These are phyloP conservation scores for Larimichthys polyactis DNA, from an alignment of 2,113 vertebrate species.

Conservation along the genomic window DNA sequence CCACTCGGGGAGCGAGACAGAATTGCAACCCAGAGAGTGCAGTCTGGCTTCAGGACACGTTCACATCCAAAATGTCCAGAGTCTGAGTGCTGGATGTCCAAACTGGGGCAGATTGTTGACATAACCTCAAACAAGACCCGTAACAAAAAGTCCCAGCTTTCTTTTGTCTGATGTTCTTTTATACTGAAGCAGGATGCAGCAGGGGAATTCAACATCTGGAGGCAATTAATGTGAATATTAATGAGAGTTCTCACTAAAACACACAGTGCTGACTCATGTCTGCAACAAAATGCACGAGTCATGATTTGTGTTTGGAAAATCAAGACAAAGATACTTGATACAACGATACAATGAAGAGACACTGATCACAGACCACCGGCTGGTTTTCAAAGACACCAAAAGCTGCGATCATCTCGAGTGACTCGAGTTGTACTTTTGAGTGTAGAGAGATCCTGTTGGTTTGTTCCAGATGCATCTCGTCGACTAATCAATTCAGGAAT, in stretches of 20 bases:
- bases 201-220: not conserved
- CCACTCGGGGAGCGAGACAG: too few relatives aligned
- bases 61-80: not conserved
- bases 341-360: too few relatives aligned
- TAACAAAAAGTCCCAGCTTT: not conserved
- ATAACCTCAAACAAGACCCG: not conserved
- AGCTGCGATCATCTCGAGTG: too few relatives aligned
- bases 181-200: not conserved
- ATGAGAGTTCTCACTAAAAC: not conserved
- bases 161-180: not conserved
- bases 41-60: not conserved
- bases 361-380: too few relatives aligned
- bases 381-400: too few relatives aligned
- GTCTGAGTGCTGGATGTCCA: not conserved
- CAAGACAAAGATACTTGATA: too few relatives aligned
- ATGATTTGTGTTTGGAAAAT: not conserved
- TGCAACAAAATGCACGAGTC: not conserved
- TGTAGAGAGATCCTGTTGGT: not conserved
- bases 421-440: too few relatives aligned
- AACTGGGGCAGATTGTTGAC: too few relatives aligned
- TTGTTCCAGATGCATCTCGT: constrained; percentile 5
- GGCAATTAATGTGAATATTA: not conserved
- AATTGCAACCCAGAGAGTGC: not conserved
- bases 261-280: not conserved
- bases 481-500: not conserved